phyloP scores from a whole-genome alignment of 2,113 vertebrate genomes.

The Prunella himalayana region DNA sequence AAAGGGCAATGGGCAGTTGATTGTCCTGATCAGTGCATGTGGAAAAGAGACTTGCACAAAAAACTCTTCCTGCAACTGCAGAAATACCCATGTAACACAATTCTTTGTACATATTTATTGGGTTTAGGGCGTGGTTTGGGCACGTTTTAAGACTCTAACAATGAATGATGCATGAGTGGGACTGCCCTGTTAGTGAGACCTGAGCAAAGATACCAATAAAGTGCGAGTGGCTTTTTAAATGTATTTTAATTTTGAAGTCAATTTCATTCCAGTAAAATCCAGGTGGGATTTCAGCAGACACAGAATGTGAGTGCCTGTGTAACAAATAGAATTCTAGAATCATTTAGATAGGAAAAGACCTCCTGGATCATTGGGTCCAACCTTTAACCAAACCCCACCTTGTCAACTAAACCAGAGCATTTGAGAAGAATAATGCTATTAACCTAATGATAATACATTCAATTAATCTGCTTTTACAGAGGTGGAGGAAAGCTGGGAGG shows the following conservation, averaged over 20 bases:
- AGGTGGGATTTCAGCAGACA: neutral
- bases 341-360: neutral
- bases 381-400: neutral
- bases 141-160: neutral
- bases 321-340: neutral
- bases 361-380: neutral
- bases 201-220: neutral
- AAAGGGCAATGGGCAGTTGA: accelerated
- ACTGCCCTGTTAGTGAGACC: neutral
- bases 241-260: neutral
- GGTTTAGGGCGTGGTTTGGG: neutral
- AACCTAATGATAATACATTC: neutral
- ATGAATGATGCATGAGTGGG: accelerated
- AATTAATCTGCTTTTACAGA: neutral
- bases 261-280: neutral
- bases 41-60: neutral
- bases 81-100: neutral
- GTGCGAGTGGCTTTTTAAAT: neutral
- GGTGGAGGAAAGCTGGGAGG: accelerated
- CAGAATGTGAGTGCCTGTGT: neutral
- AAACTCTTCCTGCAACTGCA: neutral
- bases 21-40: too few relatives aligned
- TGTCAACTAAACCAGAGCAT: neutral
- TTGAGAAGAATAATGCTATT: neutral
- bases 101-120: neutral